These are phyloP conservation scores for Brachypterus glaber DNA, from an alignment of 2,888 invertebrate species.

Conservation along the genomic window DNA sequence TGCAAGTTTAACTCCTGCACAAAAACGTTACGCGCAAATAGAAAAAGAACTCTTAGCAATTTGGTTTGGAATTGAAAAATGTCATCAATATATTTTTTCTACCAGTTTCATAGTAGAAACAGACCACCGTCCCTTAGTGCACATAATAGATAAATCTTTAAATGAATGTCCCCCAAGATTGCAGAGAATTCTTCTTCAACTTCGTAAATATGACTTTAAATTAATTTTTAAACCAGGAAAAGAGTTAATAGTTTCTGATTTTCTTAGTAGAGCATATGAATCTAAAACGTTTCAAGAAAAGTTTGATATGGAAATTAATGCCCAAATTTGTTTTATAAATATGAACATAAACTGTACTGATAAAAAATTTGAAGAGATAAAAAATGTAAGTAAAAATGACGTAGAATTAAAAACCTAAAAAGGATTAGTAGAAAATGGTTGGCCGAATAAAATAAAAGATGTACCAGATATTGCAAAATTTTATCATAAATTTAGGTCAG, in stretches of 20 bases:
- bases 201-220: constrained; percentile 8
- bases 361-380: background rate
- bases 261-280: constrained; percentile 5
- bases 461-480: no score
- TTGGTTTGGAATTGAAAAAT: constrained; percentile 14
- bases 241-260: constrained; percentile 9
- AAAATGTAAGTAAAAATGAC: background rate
- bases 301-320: constrained; percentile 2
- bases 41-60: constrained; percentile 22
- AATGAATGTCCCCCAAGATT: constrained; percentile 12
- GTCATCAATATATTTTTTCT: constrained; percentile 19
- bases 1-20: constrained; percentile 6
- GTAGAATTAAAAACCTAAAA: no score
- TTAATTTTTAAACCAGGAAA: constrained; percentile 12
- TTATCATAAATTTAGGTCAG: constrained; percentile 1
- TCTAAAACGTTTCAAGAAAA: constrained; percentile 5
- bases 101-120: constrained; percentile 18
- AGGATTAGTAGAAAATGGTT: no score
- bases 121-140: constrained; percentile 26
- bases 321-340: no score
- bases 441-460: no score
- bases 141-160: constrained; percentile 22
- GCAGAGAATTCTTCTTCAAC: constrained; percentile 13
- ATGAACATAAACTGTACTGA: background rate
- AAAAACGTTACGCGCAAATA: constrained; percentile 14